A percentile compares a stretch with the other conserved stretches of the same genome.
Evolutionary conservation across 2,113 vertebrate genomes (phyloP).

Genomic region (Uria aalge): DNA sequence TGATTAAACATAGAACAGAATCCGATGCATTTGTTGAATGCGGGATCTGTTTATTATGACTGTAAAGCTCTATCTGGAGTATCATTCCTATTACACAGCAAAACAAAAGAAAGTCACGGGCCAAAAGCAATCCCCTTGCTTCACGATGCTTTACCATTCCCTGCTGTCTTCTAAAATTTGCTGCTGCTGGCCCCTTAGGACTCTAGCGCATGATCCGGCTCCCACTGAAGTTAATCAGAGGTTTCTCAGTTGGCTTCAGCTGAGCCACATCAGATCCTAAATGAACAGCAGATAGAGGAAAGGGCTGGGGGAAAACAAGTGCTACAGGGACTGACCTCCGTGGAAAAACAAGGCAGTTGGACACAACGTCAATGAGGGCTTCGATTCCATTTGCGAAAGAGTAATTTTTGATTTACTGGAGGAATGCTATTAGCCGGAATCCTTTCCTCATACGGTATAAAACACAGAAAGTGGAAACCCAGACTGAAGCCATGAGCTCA

Average conservation of each 20-base stretch:
- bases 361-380: not conserved
- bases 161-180: not conserved
- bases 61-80: not conserved
- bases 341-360: not conserved
- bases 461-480: not conserved
- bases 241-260: not conserved
- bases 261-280: not conserved
- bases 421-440: not conserved
- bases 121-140: not conserved
- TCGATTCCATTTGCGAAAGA: not conserved
- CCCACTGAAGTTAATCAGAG: not conserved
- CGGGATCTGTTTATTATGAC: not conserved
- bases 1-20: conserved; percentile 30
- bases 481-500: not conserved
- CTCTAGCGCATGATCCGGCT: not conserved
- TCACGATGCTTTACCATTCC: not conserved
- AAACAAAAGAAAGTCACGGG: not conserved
- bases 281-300: not conserved
- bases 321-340: not conserved
- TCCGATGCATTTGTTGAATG: not conserved
- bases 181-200: not conserved
- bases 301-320: not conserved
- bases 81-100: not conserved
- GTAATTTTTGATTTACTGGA: not conserved
- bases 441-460: not conserved